Conservation (phyloP, 2,113 vertebrate genomes). For the Blennius ocellaris region DNA sequence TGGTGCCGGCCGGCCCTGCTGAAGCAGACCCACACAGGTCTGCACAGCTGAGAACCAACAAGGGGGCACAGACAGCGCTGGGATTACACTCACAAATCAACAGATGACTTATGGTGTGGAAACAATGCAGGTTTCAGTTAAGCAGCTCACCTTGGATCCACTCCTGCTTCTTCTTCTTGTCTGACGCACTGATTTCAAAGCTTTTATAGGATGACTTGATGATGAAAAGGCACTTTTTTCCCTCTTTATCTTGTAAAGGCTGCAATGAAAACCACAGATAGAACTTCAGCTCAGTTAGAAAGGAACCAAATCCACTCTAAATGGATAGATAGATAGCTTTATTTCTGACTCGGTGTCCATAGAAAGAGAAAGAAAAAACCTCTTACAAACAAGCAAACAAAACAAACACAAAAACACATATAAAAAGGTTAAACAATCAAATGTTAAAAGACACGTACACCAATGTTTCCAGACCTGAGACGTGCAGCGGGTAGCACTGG, state of each 20-base stretch:
- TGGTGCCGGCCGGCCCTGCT: conserved; percentile 85
- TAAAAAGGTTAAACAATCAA: too few relatives aligned
- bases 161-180: conserved; percentile 98
- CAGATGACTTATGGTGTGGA: not conserved
- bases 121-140: not conserved
- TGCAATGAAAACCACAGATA: conserved; percentile 62
- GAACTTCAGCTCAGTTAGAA: too few relatives aligned
- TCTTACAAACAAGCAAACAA: too few relatives aligned
- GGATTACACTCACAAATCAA: not conserved
- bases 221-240: conserved; percentile 95
- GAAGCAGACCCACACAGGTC: conserved; percentile 88
- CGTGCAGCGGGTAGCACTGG: too few relatives aligned
- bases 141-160: conserved; percentile 94
- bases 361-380: too few relatives aligned
- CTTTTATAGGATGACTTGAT: conserved; percentile 94
- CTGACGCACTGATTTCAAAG: conserved; percentile 96
- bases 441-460: too few relatives aligned
- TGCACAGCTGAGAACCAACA: conserved; percentile 86
- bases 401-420: too few relatives aligned
- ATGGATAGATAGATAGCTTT: too few relatives aligned
- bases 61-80: too few relatives aligned
- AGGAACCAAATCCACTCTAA: too few relatives aligned
- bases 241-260: conserved; percentile 95
- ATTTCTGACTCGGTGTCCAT: too few relatives aligned
- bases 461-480: too few relatives aligned